A percentile compares a stretch with the other conserved stretches of the same genome.
Evolutionary conservation across 53 echinoderm and acorn worm genomes (phyloP).

Genomic region (Arbacia lixula): DNA sequence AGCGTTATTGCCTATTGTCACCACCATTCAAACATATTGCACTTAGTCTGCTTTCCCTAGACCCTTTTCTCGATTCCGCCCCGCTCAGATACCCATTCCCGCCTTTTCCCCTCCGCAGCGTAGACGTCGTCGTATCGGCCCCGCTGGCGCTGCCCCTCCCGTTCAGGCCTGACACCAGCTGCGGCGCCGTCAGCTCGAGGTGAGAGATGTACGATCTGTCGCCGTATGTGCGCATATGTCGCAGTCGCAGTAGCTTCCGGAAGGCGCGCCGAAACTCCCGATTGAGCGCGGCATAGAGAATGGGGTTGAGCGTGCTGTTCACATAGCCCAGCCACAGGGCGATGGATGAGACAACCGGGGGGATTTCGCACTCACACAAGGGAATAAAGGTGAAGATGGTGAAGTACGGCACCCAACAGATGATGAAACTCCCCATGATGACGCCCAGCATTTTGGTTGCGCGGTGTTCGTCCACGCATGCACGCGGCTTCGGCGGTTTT

Average conservation of each 20-base stretch:
- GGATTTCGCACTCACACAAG: conserved; percentile 59
- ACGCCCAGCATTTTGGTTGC: conserved; percentile 85
- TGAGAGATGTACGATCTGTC: conserved; percentile 16
- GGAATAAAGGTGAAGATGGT: conserved; percentile 79
- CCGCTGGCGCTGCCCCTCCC: neutral
- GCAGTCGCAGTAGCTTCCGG: conserved; percentile 66
- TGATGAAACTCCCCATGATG: conserved; percentile 82
- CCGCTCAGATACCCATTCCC: neutral
- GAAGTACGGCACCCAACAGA: conserved; percentile 94
- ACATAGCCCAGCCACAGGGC: conserved; percentile 80
- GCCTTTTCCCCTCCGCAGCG: neutral
- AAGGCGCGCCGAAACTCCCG: conserved; percentile 78
- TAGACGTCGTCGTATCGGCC: too few species aligned
- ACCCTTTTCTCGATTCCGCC: conserved; percentile 26
- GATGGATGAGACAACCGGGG: conserved; percentile 55
- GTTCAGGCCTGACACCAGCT: neutral
- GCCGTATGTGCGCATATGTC: neutral
- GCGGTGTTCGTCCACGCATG: conserved; percentile 75
- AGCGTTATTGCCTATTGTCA: conserved; percentile 28
- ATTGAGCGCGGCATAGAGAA: conserved; percentile 84
- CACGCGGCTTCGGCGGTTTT: conserved; percentile 48
- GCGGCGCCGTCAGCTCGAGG: conserved; percentile 42
- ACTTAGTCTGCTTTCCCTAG: conserved; percentile 38
- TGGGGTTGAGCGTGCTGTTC: conserved; percentile 82
- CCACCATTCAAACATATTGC: conserved; percentile 27